phyloP scores from a whole-genome alignment of 1,140 invertebrate genomes.

The Zaprionus ghesquierei region DNA sequence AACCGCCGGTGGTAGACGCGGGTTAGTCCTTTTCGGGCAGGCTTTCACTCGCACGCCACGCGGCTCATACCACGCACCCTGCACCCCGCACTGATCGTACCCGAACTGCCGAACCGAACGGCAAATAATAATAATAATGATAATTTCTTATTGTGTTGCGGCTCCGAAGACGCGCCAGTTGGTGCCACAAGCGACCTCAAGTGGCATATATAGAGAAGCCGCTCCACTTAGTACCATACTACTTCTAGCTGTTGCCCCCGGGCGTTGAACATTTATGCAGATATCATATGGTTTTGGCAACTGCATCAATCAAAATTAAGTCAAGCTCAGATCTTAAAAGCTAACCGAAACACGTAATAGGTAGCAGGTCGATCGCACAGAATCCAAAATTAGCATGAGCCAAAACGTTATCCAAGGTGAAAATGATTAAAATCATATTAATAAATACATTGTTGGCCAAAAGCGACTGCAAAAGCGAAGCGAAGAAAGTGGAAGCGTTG shows the following conservation, averaged over 20 bases:
- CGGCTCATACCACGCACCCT: constrained; percentile 44
- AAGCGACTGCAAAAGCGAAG: background rate
- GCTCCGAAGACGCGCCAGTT: constrained; percentile 54
- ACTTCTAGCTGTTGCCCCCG: constrained; percentile 17
- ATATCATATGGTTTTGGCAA: constrained; percentile 5
- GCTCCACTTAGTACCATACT: constrained; percentile 28
- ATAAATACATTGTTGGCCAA: constrained; percentile 25
- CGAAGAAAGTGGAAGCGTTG: background rate
- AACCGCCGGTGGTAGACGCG: constrained; percentile 5
- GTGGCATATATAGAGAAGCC: constrained; percentile 13
- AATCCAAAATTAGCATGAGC: constrained; percentile 28
- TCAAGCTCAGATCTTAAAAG: constrained; percentile 42
- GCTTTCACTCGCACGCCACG: constrained; percentile 77
- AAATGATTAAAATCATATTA: constrained; percentile 69
- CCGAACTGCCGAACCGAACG: constrained; percentile 21
- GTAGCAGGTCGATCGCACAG: constrained; percentile 22
- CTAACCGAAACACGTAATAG: constrained; percentile 21
- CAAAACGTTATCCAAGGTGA: constrained; percentile 46
- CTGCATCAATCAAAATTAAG: constrained; percentile 72
- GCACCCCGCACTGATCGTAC: background rate
- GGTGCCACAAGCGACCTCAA: constrained; percentile 41
- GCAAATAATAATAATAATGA: constrained; percentile 65
- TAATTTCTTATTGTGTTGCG: constrained; percentile 68
- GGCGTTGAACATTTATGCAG: constrained; percentile 18
- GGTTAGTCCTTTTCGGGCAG: constrained; percentile 54